phyloP scores from a whole-genome alignment of 2,797 vertebrate genomes.

The Gorsachius magnificus region DNA sequence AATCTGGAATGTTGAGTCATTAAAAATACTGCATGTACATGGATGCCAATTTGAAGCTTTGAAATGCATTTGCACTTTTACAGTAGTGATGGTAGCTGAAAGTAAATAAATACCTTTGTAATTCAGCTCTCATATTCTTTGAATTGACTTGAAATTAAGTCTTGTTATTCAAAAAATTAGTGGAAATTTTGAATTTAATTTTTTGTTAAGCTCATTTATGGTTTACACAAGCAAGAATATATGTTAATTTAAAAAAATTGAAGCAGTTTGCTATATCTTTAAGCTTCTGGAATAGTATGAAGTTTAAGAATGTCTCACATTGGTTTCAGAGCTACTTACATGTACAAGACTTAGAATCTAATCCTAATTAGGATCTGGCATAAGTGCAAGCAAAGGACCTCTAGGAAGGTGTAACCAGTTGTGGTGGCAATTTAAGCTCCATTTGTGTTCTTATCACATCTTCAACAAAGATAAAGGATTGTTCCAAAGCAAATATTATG shows the following conservation, averaged over 20 bases:
- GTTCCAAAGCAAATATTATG: not conserved
- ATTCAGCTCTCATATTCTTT: not conserved
- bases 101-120: not conserved
- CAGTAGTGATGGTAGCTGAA: not conserved
- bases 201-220: not conserved
- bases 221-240: not conserved
- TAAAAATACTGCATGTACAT: not conserved
- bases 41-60: not conserved
- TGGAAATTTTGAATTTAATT: not conserved
- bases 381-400: not conserved
- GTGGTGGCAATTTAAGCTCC: not conserved
- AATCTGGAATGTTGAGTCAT: not conserved
- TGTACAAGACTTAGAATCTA: not conserved
- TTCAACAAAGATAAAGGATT: not conserved
- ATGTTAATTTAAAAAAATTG: not conserved
- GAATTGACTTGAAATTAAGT: not conserved
- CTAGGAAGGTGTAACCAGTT: not conserved
- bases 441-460: accelerated
- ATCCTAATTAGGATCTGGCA: not conserved
- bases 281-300: not conserved
- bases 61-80: not conserved
- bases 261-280: not conserved
- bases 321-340: not conserved
- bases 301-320: not conserved
- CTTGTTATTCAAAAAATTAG: not conserved